These are phyloP conservation scores for Tipula unca DNA, from an alignment of 2,888 invertebrate genomes.

Conservation along the genomic window DNA sequence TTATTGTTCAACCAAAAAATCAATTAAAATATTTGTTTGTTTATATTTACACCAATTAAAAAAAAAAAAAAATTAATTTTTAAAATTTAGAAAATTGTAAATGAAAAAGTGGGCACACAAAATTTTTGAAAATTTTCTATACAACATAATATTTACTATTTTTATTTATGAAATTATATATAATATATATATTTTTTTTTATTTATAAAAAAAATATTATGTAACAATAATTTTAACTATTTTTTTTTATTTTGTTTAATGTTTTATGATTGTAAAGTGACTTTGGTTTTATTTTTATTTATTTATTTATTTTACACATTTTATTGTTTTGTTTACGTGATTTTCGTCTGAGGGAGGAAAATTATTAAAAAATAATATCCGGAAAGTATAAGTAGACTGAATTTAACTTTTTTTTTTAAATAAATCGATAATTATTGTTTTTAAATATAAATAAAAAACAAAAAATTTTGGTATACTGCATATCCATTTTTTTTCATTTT, in stretches of 20 bases:
- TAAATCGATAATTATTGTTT: neutral
- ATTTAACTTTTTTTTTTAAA: too few relatives aligned
- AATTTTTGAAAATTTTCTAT: neutral
- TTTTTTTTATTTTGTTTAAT: neutral
- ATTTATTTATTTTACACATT: slow-evolving; percentile 8
- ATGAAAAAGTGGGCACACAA: slow-evolving; percentile 1
- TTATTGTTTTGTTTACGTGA: neutral
- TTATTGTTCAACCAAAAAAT: neutral
- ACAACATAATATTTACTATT: neutral
- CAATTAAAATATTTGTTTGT: neutral
- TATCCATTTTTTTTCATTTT: slow-evolving; percentile 17
- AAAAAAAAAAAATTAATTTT: neutral
- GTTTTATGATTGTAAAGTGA: neutral
- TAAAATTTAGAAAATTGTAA: neutral
- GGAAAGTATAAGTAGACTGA: too few relatives aligned
- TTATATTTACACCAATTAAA: neutral
- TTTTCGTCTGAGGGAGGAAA: neutral
- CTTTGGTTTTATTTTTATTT: slow-evolving; percentile 8
- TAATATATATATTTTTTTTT: neutral
- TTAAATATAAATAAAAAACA: slow-evolving; percentile 1
- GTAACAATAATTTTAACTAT: slow-evolving; percentile 14
- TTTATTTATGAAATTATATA: slow-evolving; percentile 9
- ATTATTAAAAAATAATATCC: neutral
- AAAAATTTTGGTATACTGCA: slow-evolving; percentile 20
- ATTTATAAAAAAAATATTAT: slow-evolving; percentile 9